These are phyloP conservation scores for Cassiopea xamachana DNA, from an alignment of 30 jellyfish, hydroid and myxozoan species.

Conservation along the genomic window DNA sequence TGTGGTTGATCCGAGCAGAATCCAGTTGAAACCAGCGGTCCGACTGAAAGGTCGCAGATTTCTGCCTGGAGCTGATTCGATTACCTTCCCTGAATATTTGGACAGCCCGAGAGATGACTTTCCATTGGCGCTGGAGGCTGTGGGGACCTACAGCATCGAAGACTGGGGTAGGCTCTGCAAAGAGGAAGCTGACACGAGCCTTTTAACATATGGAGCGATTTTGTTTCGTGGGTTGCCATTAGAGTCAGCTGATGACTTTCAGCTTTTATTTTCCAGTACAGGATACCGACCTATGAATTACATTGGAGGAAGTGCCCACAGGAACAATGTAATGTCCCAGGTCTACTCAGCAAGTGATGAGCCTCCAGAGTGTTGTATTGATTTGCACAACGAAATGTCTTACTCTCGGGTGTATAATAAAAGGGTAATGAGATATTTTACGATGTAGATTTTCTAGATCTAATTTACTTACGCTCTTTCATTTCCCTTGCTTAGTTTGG, in stretches of 20 bases:
- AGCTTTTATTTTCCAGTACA: conserved; percentile 23
- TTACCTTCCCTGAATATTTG: conserved; percentile 59
- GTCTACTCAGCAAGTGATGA: conserved; percentile 92
- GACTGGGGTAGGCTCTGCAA: conserved; percentile 67
- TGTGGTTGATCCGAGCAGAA: conserved; percentile 22
- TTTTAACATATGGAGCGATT: conserved; percentile 67
- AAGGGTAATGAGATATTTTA: conserved; percentile 43
- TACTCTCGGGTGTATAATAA: conserved; percentile 67
- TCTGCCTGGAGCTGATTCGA: conserved; percentile 73
- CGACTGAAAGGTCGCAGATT: conserved; percentile 58
- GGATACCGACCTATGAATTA: conserved; percentile 76
- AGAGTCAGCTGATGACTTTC: conserved; percentile 65
- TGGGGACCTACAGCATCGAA: conserved; percentile 31
- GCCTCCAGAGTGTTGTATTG: conserved; percentile 88
- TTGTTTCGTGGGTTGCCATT: conserved; percentile 78
- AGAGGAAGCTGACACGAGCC: conserved; percentile 48
- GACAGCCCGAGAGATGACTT: conserved; percentile 57
- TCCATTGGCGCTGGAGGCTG: conserved; percentile 54
- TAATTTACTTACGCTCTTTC: not conserved
- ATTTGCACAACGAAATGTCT: conserved; percentile 94
- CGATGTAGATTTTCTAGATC: not conserved
- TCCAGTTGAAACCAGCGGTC: conserved; percentile 1
- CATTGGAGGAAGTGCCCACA: conserved; percentile 81
- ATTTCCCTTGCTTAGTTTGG: too few relatives aligned
- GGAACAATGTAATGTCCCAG: conserved; percentile 56